phyloP scores from a whole-genome alignment of 2,797 vertebrate species.

The Falco novaeseelandiae region DNA sequence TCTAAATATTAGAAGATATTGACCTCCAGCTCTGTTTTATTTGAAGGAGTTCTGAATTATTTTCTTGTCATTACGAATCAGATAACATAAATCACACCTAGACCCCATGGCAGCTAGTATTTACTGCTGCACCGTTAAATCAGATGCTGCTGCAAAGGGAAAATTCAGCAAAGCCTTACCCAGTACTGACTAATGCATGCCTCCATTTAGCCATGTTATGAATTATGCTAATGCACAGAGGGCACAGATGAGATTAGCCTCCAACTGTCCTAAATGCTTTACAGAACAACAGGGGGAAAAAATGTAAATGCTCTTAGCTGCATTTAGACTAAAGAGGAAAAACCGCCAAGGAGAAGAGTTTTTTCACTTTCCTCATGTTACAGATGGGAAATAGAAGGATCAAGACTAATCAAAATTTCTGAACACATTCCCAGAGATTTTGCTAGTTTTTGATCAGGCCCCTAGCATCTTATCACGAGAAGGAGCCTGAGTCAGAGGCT shows the following conservation, averaged over 20 bases:
- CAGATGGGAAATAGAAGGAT: neutral
- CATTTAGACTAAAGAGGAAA: neutral
- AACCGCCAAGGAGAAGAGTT: neutral
- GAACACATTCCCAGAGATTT: neutral
- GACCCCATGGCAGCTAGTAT: neutral
- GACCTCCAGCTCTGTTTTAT: neutral
- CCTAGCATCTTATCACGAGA: neutral
- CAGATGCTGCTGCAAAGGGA: neutral
- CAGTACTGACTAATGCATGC: neutral
- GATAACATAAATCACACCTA: conserved; percentile 15
- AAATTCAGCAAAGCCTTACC: neutral
- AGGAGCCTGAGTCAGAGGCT: neutral
- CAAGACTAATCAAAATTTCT: neutral
- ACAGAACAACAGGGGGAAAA: neutral
- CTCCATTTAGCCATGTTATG: neutral
- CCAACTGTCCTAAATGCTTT: neutral
- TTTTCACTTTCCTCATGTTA: neutral
- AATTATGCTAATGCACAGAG: neutral
- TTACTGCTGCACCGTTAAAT: neutral
- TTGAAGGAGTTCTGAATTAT: conserved; percentile 22
- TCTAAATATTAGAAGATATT: conserved; percentile 22
- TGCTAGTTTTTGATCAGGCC: neutral
- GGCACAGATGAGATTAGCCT: neutral
- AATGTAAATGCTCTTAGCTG: neutral
- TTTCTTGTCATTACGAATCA: neutral